Conservation (phyloP, 2,797 vertebrate species). For the Pipistrellus pygmaeus region DNA sequence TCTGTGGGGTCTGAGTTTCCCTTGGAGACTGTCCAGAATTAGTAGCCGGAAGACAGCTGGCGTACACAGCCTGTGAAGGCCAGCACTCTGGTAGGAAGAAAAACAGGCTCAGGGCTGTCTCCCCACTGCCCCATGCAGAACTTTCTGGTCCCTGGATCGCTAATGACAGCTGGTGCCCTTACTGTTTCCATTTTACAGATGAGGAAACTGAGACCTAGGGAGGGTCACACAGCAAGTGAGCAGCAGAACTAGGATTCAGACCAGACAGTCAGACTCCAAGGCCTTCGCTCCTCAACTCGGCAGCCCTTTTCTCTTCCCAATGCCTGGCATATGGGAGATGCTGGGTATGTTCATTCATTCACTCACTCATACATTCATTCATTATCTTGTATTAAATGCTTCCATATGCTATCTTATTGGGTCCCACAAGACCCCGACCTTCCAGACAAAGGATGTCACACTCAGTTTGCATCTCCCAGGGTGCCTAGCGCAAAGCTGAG, state of each 20-base stretch:
- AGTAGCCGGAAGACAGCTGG: background rate
- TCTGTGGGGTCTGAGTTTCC: background rate
- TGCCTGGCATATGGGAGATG: background rate
- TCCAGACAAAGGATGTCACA: background rate
- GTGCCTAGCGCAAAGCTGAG: background rate
- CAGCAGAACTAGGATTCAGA: background rate
- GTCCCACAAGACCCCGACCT: background rate
- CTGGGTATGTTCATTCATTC: background rate
- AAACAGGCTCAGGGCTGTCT: background rate
- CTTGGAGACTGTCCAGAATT: slow-evolving; percentile 10
- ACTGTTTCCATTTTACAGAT: background rate
- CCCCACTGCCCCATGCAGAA: no score
- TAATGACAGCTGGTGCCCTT: background rate
- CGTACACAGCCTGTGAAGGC: background rate
- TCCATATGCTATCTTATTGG: background rate
- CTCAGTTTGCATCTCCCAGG: background rate
- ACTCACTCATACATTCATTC: background rate
- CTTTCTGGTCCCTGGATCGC: background rate
- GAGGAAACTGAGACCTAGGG: background rate
- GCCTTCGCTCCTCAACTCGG: background rate
- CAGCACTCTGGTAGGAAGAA: background rate
- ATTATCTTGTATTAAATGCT: background rate
- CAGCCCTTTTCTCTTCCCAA: background rate
- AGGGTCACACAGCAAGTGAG: background rate
- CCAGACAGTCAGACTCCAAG: background rate